A percentile compares a stretch with the other conserved stretches of the same genome.
phyloP scores from a whole-genome alignment of 2,113 vertebrate species.

The Sorex fumeus region DNA sequence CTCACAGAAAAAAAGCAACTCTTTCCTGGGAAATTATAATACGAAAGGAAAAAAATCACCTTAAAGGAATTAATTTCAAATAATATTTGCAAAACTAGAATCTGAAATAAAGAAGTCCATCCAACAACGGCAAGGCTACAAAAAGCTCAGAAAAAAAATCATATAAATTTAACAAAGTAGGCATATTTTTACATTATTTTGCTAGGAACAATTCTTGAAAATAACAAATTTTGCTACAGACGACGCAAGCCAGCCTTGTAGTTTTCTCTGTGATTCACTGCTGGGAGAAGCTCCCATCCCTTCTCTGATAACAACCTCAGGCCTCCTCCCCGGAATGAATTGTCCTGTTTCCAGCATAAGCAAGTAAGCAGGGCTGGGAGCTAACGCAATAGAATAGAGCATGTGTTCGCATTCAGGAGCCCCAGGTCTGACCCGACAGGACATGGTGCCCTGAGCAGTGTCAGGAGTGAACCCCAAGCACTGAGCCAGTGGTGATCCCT shows the following conservation, averaged over 20 bases:
- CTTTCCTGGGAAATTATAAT: constrained; percentile 23
- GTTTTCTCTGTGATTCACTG: not conserved
- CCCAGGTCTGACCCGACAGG: too few species aligned
- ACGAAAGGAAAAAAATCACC: constrained; percentile 29
- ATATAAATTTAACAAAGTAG: not conserved
- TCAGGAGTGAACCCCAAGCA: too few species aligned
- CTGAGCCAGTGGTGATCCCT: too few species aligned
- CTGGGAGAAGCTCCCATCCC: not conserved
- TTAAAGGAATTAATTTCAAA: constrained; percentile 52
- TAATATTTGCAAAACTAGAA: constrained; percentile 22
- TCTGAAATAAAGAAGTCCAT: constrained; percentile 34
- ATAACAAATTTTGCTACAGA: not conserved
- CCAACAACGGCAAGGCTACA: not conserved
- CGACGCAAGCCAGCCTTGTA: not conserved
- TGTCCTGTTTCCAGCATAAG: not conserved
- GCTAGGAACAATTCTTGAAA: constrained; percentile 6
- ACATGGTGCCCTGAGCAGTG: too few species aligned
- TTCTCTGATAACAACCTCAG: not conserved
- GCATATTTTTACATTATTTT: not conserved
- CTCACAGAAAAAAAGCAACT: not conserved
- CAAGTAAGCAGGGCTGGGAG: not conserved
- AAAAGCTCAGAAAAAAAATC: constrained; percentile 31
- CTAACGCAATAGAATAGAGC: too few species aligned
- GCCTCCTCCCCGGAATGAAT: not conserved
- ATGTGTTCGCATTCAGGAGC: too few species aligned